A percentile compares a stretch with the other conserved stretches of the same genome.
phyloP scores from a whole-genome alignment of 2,797 vertebrate species.

The Sebastes hubbsi region DNA sequence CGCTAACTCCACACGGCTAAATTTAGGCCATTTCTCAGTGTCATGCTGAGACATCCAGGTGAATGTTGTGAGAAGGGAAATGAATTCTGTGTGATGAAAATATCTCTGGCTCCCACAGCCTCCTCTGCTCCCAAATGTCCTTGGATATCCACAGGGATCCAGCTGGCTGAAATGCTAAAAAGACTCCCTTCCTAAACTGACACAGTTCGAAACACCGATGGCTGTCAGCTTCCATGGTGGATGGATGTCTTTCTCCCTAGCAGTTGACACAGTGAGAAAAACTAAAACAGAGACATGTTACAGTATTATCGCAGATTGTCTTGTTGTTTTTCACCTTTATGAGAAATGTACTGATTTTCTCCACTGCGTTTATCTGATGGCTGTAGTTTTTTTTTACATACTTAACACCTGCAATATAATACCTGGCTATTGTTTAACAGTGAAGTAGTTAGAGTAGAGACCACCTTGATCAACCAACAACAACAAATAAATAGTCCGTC shows the following conservation, averaged over 20 bases:
- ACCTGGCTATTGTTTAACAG: background rate
- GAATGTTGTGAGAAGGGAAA: conserved; percentile 46
- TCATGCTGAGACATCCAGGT: conserved; percentile 55
- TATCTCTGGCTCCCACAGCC: conserved; percentile 42
- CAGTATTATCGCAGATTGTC: background rate
- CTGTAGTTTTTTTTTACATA: background rate
- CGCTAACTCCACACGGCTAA: conserved; percentile 17
- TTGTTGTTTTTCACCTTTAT: background rate
- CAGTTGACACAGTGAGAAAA: conserved; percentile 5
- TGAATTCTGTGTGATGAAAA: conserved; percentile 57
- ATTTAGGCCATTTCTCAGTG: conserved; percentile 42
- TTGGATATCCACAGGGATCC: conserved; percentile 31
- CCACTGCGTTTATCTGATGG: background rate
- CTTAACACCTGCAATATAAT: background rate
- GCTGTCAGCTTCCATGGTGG: conserved; percentile 16
- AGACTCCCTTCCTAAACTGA: conserved; percentile 24
- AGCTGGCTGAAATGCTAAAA: conserved; percentile 32
- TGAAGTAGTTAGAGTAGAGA: background rate
- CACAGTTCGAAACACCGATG: conserved; percentile 26
- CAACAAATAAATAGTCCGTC: background rate
- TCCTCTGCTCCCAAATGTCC: conserved; percentile 24
- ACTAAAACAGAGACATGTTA: background rate
- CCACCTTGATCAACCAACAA: background rate
- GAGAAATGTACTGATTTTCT: background rate
- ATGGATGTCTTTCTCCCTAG: background rate